Percentiles rank a stretch among this genome's conserved stretches.
Evolutionary conservation across 2,797 vertebrate genomes (phyloP).

Genomic region (Pangasius macronema): DNA sequence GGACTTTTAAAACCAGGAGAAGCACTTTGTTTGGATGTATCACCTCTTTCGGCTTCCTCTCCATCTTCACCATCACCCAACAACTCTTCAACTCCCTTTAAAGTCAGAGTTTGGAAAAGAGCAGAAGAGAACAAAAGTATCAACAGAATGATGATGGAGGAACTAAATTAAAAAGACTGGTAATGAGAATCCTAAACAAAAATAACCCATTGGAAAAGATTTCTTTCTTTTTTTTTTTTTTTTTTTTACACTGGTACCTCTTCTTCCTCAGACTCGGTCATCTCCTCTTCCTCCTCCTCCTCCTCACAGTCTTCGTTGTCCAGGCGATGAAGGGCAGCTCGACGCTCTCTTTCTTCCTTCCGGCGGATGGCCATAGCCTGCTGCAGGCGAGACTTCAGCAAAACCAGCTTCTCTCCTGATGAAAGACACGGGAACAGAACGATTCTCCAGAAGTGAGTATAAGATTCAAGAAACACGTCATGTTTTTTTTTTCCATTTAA

Average conservation of each 20-base stretch:
- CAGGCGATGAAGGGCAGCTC: constrained; percentile 82
- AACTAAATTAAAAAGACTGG: neutral
- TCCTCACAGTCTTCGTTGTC: constrained; percentile 89
- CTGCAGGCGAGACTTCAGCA: constrained; percentile 90
- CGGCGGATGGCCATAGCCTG: constrained; percentile 91
- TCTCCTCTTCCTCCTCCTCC: constrained; percentile 84
- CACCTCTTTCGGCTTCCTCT: constrained; percentile 58
- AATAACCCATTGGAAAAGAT: neutral
- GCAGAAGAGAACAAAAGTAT: neutral
- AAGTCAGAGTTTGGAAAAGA: constrained; percentile 30
- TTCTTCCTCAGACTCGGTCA: constrained; percentile 88
- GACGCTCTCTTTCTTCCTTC: constrained; percentile 83
- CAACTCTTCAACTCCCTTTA: constrained; percentile 81
- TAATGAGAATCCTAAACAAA: neutral
- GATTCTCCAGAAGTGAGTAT: neutral
- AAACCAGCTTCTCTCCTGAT: constrained; percentile 87
- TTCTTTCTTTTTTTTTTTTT: neutral
- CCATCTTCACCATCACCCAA: constrained; percentile 76
- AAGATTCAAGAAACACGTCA: neutral
- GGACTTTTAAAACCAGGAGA: constrained; percentile 65
- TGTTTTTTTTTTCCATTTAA: neutral
- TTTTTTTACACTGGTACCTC: constrained; percentile 63
- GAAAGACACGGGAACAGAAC: neutral
- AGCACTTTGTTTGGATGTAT: constrained; percentile 53
- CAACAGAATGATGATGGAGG: neutral